Base-by-base conservation (phyloP, 2,888 invertebrate species). In the Ichneumon xanthorius region DNA sequence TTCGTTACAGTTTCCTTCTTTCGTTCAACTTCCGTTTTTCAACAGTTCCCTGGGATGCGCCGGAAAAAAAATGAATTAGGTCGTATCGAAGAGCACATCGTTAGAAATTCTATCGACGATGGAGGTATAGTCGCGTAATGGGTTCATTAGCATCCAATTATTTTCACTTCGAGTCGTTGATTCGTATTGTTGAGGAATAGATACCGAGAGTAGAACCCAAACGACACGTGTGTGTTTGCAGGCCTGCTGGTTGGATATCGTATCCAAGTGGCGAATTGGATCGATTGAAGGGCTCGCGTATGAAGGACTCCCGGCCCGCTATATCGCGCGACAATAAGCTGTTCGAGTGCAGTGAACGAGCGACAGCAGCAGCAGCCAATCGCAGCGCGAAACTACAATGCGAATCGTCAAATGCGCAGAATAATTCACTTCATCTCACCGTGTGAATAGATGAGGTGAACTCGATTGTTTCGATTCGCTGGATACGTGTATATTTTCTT, bases 71-170 rank as follows among this genome's bases (percentile, higher is more conserved):
- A 79, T 72, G 80, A 83, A 86, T 86, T 79, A 86, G 87, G 81
- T 78, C 78, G 67, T 40, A 77, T 37, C 26, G 82, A 37, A 50
- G 75, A 68, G 71, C 14, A 19, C 14, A 19, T 14, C 63, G 61
- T 58, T 50, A 75, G 72, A 78, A 68, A 65, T 45, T 77, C 55
- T 40, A 73, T 63, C 55, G 61, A 84, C 48, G 11, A 72, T 33
- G 19, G 61, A 19, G 37, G 14, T 33, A 70, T 40, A 55, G 65
- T 71, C 50, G 55, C 53, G 63, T 67, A 70, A 73, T 50, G 68
- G 89, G 87, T 92, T 92, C 90, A 92, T 92, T 91, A 92, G 88
- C 87, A 87, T 89, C 91, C 91, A 93, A 93, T 93, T 93, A 93
- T 92, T 92, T 92, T 91, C 87, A 82, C 88, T 16, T 88, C 90